A percentile compares a stretch with the other conserved stretches of the same genome.
These are phyloP conservation scores for Oophaga sylvatica DNA, from an alignment of 2,797 vertebrate species.

Conservation along the genomic window DNA sequence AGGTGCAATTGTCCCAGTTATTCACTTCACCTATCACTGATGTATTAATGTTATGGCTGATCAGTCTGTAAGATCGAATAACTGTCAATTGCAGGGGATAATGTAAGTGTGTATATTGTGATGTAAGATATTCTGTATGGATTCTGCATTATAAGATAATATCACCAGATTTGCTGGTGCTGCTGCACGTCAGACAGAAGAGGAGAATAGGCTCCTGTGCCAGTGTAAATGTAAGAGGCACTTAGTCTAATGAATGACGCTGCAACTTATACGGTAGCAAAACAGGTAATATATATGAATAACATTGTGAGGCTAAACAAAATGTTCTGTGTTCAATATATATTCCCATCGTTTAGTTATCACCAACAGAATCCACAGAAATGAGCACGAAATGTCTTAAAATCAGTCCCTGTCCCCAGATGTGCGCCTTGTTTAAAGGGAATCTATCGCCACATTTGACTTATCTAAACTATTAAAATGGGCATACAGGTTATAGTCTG, in stretches of 20 bases:
- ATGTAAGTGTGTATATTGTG: not conserved
- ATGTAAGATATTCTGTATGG: not conserved
- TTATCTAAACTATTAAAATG: too few relatives aligned
- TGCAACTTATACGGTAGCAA: slow-evolving; percentile 25
- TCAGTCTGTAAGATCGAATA: not conserved
- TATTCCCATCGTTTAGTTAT: not conserved
- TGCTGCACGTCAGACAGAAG: slow-evolving; percentile 10
- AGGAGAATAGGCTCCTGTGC: slow-evolving; percentile 1
- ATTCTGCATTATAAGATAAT: not conserved
- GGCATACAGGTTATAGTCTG: too few relatives aligned
- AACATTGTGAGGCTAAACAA: not conserved
- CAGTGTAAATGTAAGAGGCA: slow-evolving; percentile 24
- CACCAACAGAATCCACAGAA: not conserved
- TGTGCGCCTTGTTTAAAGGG: not conserved
- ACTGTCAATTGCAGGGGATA: not conserved
- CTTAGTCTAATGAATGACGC: slow-evolving; percentile 52
- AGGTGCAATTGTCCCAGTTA: too few relatives aligned
- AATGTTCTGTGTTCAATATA: slow-evolving; percentile 4
- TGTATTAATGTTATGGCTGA: not conserved
- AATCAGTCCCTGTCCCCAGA: not conserved
- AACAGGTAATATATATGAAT: not conserved
- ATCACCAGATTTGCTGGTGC: not conserved
- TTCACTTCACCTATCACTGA: not conserved
- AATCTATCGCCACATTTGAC: too few relatives aligned
- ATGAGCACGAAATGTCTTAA: not conserved